Evolutionary conservation across 2,113 vertebrate genomes (phyloP).

Genomic region (Anarhynchus alexandrinus): DNA sequence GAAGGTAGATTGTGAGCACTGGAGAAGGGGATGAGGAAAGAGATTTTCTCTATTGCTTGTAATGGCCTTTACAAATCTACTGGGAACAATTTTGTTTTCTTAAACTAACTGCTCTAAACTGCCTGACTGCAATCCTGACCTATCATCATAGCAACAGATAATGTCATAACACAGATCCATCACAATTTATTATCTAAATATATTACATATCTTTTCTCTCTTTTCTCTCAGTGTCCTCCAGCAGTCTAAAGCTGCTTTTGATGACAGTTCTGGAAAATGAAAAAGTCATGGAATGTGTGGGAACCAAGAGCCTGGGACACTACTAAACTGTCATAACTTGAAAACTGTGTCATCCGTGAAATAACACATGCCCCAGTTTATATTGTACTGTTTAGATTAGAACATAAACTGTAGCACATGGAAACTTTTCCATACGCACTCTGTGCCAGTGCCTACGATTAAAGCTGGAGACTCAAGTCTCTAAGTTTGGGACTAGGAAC

Average conservation of each 20-base stretch:
- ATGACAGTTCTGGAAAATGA: conserved; percentile 28
- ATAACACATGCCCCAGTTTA: conserved; percentile 42
- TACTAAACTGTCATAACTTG: conserved; percentile 23
- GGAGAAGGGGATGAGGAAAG: neutral
- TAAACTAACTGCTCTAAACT: conserved; percentile 14
- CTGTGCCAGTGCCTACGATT: neutral
- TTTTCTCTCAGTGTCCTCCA: neutral
- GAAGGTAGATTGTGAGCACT: neutral
- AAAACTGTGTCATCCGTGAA: conserved; percentile 55
- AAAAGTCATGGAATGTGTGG: conserved; percentile 47
- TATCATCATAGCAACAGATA: conserved; percentile 34
- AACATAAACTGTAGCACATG: conserved; percentile 52
- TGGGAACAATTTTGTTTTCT: conserved; percentile 29
- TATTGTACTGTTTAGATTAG: conserved; percentile 52
- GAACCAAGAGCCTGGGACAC: conserved; percentile 28
- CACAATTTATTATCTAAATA: conserved; percentile 44
- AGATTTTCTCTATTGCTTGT: conserved; percentile 10
- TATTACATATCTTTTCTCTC: neutral
- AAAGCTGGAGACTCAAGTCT: neutral
- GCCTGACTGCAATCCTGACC: neutral
- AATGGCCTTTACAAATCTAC: conserved; percentile 14
- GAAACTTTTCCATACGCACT: conserved; percentile 15
- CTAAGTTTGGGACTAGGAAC: neutral
- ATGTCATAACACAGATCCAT: conserved; percentile 46
- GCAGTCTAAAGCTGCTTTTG: neutral